Evolutionary conservation across 2,113 vertebrate genomes (phyloP), one percentile per base, ranked within the genome.

Genomic region (Hippopotamus amphibius): DNA sequence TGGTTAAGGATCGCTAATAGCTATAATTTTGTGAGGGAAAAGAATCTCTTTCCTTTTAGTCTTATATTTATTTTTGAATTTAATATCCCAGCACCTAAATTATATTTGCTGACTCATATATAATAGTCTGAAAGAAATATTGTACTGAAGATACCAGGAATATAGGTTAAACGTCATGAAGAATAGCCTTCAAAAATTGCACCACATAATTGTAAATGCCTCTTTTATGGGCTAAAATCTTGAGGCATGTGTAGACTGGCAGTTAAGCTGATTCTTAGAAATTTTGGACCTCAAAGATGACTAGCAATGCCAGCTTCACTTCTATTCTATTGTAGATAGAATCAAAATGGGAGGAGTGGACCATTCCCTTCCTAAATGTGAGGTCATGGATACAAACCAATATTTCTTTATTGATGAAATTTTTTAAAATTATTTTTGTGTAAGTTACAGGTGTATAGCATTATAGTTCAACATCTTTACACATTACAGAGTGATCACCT

Each of bases 31-130:
- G 43, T 59, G 3, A 2, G 7, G 14, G 12, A 14, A 33, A 3
- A 33, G 13, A 11, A 26, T 50, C 26, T 83, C 61, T 83, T 82
- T 95, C 33, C 63, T 79, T 94, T 1, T 1, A 89, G 8, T 1
- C 16, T 92, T 53, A 63, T 55, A 83, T 92, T 96, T 95, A 66
- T 87, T 97, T 97, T 96, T 90, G 5, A 90, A 77, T 11, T 37
- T 93, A 81, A 81, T 77, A 93, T 92, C 10, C n/a, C 48, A 86
- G 2, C 61, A 96, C 24, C 37, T 77, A 59, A 90, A 72, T 55
- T 46, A 3, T 72, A 81, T 57, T 88, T 91, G 71, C 53, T 88
- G n/a, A 76, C 43, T 93, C 89, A 55, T 28, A 4, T 76, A 5
- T 43, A 76, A 53, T 66, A 13, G 2, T 59, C 82, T 96, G 63